phyloP scores from a whole-genome alignment of 2,113 vertebrate species.

The Tupaia tana region DNA sequence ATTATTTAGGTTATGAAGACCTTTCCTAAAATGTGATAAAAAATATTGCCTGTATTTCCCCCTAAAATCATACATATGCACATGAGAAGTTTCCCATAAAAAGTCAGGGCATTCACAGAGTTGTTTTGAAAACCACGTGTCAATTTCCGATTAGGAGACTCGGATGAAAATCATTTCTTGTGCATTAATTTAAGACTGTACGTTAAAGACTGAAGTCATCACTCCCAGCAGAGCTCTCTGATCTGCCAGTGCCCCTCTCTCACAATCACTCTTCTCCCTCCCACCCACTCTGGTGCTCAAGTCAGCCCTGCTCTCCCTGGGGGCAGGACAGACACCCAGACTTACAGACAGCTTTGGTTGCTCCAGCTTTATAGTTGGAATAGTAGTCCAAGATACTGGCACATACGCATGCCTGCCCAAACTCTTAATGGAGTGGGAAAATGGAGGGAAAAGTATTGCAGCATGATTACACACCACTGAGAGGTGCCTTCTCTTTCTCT shows the following conservation, averaged over 20 bases:
- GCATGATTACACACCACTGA: too few species aligned
- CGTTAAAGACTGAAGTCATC: background rate
- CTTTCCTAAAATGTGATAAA: background rate
- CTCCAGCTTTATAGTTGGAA: too few species aligned
- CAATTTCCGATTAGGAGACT: background rate
- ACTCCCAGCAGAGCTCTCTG: rapidly evolving
- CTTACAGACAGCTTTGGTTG: background rate
- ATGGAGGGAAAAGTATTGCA: too few species aligned
- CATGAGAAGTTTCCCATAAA: background rate
- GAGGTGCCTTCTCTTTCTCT: too few species aligned
- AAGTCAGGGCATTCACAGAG: too few species aligned
- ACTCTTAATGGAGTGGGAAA: too few species aligned
- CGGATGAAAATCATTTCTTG: background rate
- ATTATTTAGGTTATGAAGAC: background rate
- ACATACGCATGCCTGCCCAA: too few species aligned
- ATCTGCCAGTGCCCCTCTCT: background rate
- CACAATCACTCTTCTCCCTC: rapidly evolving
- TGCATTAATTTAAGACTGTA: background rate
- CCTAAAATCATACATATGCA: background rate
- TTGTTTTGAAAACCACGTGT: background rate
- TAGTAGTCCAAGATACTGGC: too few species aligned
- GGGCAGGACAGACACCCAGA: background rate
- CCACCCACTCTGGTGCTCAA: rapidly evolving
- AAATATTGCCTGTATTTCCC: background rate
- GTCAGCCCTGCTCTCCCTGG: background rate